These are phyloP conservation scores for Theonella swinhoei DNA, from an alignment of 37 sponge, comb jelly and placozoan genomes.

Conservation along the genomic window DNA sequence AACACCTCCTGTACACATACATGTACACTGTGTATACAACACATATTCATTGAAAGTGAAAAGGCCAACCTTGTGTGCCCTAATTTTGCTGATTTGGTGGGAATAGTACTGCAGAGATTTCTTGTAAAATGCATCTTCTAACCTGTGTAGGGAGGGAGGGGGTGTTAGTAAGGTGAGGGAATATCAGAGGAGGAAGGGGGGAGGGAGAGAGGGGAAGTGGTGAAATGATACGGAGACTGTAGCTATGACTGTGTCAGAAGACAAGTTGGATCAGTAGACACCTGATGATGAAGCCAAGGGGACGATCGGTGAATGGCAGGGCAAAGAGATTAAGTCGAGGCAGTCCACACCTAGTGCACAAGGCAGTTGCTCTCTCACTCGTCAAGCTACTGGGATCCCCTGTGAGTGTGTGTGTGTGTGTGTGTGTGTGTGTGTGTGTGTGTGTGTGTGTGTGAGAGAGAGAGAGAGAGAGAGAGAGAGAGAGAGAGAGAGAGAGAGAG, in stretches of 20 bases:
- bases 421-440: conserved; percentile 31
- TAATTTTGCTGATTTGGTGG: conserved; percentile 63
- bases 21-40: no score
- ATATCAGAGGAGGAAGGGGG: not conserved
- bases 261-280: not conserved
- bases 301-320: conserved; percentile 65
- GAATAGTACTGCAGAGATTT: conserved; percentile 78
- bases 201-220: not conserved
- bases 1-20: conserved; percentile 31
- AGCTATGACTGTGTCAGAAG: not conserved
- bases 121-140: conserved; percentile 80
- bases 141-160: conserved; percentile 27
- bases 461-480: not conserved
- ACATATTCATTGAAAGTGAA: no score
- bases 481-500: not conserved
- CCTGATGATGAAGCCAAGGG: conserved; percentile 57
- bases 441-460: conserved; percentile 13
- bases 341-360: conserved; percentile 74
- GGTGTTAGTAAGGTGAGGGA: no score
- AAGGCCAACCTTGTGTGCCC: conserved; percentile 72
- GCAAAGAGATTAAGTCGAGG: conserved; percentile 68
- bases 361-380: conserved; percentile 56
- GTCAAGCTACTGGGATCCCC: conserved; percentile 19
- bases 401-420: conserved; percentile 34
- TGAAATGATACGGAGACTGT: not conserved